Percentiles rank a stretch among this genome's conserved stretches.
These are phyloP conservation scores for Thecophora atra DNA, from an alignment of 2,888 invertebrate species.

Conservation along the genomic window DNA sequence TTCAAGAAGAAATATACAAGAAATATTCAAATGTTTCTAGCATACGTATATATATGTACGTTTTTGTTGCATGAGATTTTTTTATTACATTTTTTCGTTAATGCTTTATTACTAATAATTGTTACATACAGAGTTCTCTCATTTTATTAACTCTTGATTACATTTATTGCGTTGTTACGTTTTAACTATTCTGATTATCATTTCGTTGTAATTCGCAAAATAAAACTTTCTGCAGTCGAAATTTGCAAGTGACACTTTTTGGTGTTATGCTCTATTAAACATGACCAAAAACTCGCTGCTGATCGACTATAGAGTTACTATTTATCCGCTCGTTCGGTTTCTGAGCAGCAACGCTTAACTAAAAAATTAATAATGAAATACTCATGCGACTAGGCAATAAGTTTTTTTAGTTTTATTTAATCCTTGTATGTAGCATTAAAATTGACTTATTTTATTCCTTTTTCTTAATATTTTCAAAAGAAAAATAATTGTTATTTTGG, in stretches of 20 bases:
- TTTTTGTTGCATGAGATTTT: conserved; percentile 64
- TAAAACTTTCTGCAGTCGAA: conserved; percentile 8
- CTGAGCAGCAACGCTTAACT: conserved; percentile 56
- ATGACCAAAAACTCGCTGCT: conserved; percentile 35
- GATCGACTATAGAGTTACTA: conserved; percentile 34
- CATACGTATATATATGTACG: conserved; percentile 60
- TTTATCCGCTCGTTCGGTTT: conserved; percentile 42
- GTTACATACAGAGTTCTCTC: conserved; percentile 37
- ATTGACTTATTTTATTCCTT: conserved; percentile 45
- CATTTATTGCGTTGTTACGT: not conserved
- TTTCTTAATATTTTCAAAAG: conserved; percentile 40
- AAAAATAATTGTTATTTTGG: conserved; percentile 36
- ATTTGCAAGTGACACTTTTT: conserved; percentile 36
- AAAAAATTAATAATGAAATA: conserved; percentile 66
- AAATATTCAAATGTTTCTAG: conserved; percentile 52
- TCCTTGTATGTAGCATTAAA: conserved; percentile 8
- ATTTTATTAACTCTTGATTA: conserved; percentile 32
- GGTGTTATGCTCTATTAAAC: conserved; percentile 36
- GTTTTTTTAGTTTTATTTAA: conserved; percentile 43
- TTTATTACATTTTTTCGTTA: conserved; percentile 65
- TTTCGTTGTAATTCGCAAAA: not conserved
- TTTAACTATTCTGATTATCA: not conserved
- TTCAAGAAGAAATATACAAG: conserved; percentile 33
- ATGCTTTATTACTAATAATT: conserved; percentile 59
- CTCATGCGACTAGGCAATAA: conserved; percentile 64